Evolutionary conservation across 1,140 invertebrate species (phyloP), one percentile per base, ranked within the genome.

Genomic region (Leucophenga varia): DNA sequence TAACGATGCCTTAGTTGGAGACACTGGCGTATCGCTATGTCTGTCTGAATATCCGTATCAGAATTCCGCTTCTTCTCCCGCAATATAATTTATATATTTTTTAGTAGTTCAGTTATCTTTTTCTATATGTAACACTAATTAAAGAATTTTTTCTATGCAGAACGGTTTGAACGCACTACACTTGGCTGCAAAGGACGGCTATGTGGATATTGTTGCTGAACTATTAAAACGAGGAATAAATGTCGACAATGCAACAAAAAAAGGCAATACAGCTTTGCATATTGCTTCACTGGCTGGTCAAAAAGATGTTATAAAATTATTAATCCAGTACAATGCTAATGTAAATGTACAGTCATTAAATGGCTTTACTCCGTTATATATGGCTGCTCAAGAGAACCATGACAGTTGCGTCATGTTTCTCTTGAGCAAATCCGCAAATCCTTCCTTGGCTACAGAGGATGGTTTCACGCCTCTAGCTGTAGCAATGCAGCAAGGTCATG

Each of bases 331-430:
- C 74, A 89, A 89, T 49, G 95, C 95, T 52, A 90, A 92, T 72
- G 91, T 98, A 45, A 98, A 99, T 79, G 90, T 93, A 36, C 95
- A 99, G 76, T 95, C 91, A 12, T 86, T 96, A 72, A 97, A 95
- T 79, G 97, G 97, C 25, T 99, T 99, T 78, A 98, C 96, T 0
- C 95, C 97, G 1, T 79, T 99, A 3, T 99, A 99, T 73, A 99
- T 99, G 96, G 95, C 96, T 12, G 94, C 96, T 3, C 97, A 99
- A 76, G 97, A 99, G 78, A 97, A 97, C 71, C 95, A 99, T 74
- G 91, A 96, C 53, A 84, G 84, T 7, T 94, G 97, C 58, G 96
- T 99, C 46, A 87, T 89, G 64, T 94, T 92, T 77, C 81, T 99
- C 30, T 79, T 99, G 28, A 83, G 86, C 25, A 93, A 95, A 78